A percentile compares a stretch with the other conserved stretches of the same genome.
Conservation (phyloP, 2,797 vertebrate genomes). For the Phataginus tetradactyla region DNA sequence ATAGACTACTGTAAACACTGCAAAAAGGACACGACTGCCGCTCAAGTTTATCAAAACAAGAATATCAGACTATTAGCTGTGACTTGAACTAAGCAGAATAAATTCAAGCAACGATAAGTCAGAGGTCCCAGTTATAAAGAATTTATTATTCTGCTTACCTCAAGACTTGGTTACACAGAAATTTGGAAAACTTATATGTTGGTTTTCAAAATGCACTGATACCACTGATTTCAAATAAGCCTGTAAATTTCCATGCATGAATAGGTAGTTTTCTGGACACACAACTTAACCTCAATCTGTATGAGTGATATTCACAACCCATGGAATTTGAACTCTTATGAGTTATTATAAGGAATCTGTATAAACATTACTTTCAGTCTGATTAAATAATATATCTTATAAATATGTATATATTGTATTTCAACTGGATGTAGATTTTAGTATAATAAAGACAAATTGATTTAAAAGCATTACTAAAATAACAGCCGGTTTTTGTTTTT, state of each 20-base stretch:
- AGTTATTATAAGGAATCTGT: neutral
- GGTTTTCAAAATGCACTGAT: constrained; percentile 8
- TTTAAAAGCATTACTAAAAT: constrained; percentile 44
- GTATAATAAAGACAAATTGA: neutral
- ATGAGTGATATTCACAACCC: neutral
- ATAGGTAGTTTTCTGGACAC: neutral
- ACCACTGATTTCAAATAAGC: neutral
- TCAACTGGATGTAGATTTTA: neutral
- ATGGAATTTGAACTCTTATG: neutral
- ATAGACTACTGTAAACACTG: neutral
- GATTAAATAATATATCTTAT: neutral
- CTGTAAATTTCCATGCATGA: neutral
- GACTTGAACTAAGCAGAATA: constrained; percentile 54
- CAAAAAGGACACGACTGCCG: neutral
- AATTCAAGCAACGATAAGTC: neutral
- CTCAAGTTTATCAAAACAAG: neutral
- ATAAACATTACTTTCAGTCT: neutral
- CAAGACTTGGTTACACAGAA: constrained; percentile 25
- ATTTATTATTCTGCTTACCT: constrained; percentile 45
- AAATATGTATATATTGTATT: neutral
- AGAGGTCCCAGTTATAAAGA: neutral
- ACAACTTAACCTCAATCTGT: neutral
- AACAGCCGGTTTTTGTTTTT: neutral
- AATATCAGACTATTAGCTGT: neutral
- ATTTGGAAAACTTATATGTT: neutral